Conservation (phyloP, 2,888 invertebrate genomes). For the Drosophila buzzatii region DNA sequence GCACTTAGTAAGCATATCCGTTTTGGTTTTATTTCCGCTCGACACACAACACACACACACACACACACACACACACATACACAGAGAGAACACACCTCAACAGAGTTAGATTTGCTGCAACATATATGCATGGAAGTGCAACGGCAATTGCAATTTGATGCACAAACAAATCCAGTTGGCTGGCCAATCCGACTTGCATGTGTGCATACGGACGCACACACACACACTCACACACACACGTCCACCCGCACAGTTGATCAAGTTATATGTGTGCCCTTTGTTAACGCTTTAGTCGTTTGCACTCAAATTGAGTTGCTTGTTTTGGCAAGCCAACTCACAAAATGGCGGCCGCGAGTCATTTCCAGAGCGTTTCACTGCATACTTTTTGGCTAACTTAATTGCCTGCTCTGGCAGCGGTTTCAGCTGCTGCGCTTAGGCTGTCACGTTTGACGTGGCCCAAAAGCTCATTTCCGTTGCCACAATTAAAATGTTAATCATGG, state of each 20-base stretch:
- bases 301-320: slow-evolving; percentile 57
- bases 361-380: slow-evolving; percentile 46
- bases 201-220: slow-evolving; percentile 6
- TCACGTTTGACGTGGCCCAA: slow-evolving; percentile 55
- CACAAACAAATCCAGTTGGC: slow-evolving; percentile 67
- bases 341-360: slow-evolving; percentile 46
- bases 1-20: slow-evolving; percentile 79
- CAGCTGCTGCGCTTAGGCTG: slow-evolving; percentile 32
- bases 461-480: slow-evolving; percentile 72
- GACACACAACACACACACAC: slow-evolving; percentile 32
- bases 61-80: slow-evolving; percentile 12
- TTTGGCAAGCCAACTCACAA: slow-evolving; percentile 35
- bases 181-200: slow-evolving; percentile 40
- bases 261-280: slow-evolving; percentile 31
- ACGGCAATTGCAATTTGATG: slow-evolving; percentile 74
- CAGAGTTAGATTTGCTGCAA: slow-evolving; percentile 25
- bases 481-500: slow-evolving; percentile 75
- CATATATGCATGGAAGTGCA: slow-evolving; percentile 55
- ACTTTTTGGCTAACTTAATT: slow-evolving; percentile 51
- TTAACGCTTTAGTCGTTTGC: slow-evolving; percentile 52
- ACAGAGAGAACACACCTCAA: slow-evolving; percentile 13
- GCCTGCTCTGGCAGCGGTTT: slow-evolving; percentile 29
- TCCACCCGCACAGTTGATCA: background rate
- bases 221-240: slow-evolving; percentile 1
- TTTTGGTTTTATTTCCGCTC: slow-evolving; percentile 77